Evolutionary conservation across 2,888 invertebrate genomes (phyloP), one percentile per base, ranked within the genome.

Genomic region (Lithophane ornitopus): DNA sequence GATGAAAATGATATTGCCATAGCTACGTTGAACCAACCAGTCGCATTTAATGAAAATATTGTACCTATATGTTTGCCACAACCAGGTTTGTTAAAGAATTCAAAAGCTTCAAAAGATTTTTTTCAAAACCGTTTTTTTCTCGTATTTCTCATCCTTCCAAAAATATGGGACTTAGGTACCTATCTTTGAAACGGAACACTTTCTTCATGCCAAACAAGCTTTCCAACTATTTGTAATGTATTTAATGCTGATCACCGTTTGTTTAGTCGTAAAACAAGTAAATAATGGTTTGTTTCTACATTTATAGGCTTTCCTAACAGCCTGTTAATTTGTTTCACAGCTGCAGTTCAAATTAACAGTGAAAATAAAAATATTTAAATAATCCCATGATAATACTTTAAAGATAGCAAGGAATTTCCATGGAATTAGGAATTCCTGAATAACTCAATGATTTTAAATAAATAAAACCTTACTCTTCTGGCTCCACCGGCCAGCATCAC

Each of bases 1-100:
- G 97, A 97, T 76, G 96, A 96, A 71, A 97, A 97, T 82, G 97
- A 97, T 85, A 97, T 97, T 61, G 97, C 97, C 0, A 91, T 97
- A 28, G 95, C 97, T 0, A 97, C 95, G 61, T 85, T 97, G 3
- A 89, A 92, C 49, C 61, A 85, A 14, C 94, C 96, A 1, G 93
- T 97, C 0, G 39, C 70, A n/a, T 97, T 97, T 81, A 92, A 92
- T 62, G 89, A 93, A 0, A 93, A 89, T 3, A 94, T 97, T 22
- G 84, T 91, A n/a, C 97, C 97, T 0, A 92, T 97, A 78, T 97
- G 97, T 87, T 91, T 97, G 63, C 97, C 97, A 39, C 76, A 88
- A 66, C 92, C 94, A 88, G 95, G 97, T 96, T 87, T 83, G 90
- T 88, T 59, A 11, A 6, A 14, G 1, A n/a, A n/a, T 28, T 61